Evolutionary conservation across 2,797 vertebrate species (phyloP), one percentile per base, ranked within the genome.

Genomic region (Rhinoraja longicauda): DNA sequence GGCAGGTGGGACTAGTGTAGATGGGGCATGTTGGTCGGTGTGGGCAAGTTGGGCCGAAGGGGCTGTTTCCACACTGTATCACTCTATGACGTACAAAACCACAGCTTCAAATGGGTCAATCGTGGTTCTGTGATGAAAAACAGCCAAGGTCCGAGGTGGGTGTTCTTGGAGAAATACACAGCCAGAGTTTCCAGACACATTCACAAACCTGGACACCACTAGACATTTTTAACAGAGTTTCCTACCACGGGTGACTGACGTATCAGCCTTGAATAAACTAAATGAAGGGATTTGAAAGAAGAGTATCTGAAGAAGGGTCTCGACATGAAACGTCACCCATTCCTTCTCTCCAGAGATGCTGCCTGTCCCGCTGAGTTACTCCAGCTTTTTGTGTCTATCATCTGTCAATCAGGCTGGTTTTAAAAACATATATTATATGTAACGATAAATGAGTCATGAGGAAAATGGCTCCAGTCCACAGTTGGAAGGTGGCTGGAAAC

Each of bases 101-200:
- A 59, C 26, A 86, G 29, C 82, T 86, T 62, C 82, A 64, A n/a
- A 86, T 64, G 57, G 82, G 13, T 86, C 59, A 62, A 29, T 2
- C 24, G 32, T 77, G 15, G 75, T 29, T 32, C n/a, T 13, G 75
- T 77, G 75, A 76, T 1, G 10, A 15, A 86, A 84, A 62, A 21
- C 1, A 26, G 15, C 29, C 64, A 57, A 17, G 53, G 29, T n/a
- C 53, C 82, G 5, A 29, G 29, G 82, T 32, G 79, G 45, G 26
- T 26, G 24, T 9, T 82, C 26, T 15, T 62, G 57, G 82, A 86
- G 26, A 86, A 86, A 86, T 57, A 86, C 59, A 62, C 17, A 29
- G 82, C n/a, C 62, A 86, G 32, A 64, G 82, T n/a, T 86, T 86
- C 82, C 82, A 86, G 82, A 86, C 82, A 86, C 59, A 86, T 86